phyloP scores from a whole-genome alignment of 2,797 vertebrate genomes.

The Chelidonichthys spinosus region DNA sequence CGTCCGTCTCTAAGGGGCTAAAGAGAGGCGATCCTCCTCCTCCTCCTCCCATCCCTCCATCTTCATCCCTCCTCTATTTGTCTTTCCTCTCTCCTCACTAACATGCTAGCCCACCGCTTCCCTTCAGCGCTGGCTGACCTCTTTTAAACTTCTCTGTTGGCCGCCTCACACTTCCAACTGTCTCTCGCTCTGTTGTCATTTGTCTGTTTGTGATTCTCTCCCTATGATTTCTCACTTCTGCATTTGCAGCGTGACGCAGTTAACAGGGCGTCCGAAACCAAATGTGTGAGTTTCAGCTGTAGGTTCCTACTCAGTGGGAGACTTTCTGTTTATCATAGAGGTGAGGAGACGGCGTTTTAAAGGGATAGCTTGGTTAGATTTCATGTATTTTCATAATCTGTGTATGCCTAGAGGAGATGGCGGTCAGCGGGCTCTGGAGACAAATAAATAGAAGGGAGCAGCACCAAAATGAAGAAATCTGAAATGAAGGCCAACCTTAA shows the following conservation, averaged over 20 bases:
- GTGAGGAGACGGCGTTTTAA: not conserved
- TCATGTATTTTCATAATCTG: too few relatives aligned
- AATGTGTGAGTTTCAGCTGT: too few relatives aligned
- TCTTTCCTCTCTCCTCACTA: conserved; percentile 58
- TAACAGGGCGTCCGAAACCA: not conserved
- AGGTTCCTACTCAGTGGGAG: not conserved
- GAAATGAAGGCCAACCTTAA: too few relatives aligned
- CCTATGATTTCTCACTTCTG: conserved; percentile 19
- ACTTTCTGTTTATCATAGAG: not conserved
- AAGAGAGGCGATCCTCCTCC: conserved; percentile 38
- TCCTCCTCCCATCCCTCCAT: conserved; percentile 36
- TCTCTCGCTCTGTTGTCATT: not conserved
- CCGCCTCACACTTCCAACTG: conserved; percentile 2
- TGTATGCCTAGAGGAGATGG: too few relatives aligned
- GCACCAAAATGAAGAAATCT: too few relatives aligned
- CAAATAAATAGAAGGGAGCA: too few relatives aligned
- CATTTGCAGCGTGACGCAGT: not conserved
- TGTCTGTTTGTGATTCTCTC: conserved; percentile 27
- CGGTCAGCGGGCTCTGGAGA: too few relatives aligned
- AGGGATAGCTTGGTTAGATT: too few relatives aligned
- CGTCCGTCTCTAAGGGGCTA: not conserved
- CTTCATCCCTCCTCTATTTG: conserved; percentile 46
- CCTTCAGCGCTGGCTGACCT: conserved; percentile 57
- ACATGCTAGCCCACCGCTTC: conserved; percentile 50
- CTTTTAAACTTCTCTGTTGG: conserved; percentile 39